phyloP scores from a whole-genome alignment of 2,888 invertebrate species.

The Prenolepis imparis region DNA sequence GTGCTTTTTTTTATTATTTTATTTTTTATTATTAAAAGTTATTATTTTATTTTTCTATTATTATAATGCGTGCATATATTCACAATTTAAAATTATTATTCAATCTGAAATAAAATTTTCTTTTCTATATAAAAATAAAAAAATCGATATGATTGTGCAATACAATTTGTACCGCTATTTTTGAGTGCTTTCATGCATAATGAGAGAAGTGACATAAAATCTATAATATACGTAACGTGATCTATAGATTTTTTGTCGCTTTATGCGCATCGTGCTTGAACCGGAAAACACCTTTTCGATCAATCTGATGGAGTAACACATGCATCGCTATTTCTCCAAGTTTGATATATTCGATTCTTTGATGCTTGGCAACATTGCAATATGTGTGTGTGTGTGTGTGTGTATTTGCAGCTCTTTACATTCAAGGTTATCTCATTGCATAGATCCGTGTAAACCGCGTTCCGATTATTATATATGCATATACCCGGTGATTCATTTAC shows the following conservation, averaged over 20 bases:
- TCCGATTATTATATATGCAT: neutral
- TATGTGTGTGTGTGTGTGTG: neutral
- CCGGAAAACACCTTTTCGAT: too few relatives aligned
- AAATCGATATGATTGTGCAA: neutral
- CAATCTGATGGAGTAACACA: too few relatives aligned
- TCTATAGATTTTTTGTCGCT: too few relatives aligned
- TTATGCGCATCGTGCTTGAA: too few relatives aligned
- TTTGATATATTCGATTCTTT: neutral
- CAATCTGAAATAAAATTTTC: neutral
- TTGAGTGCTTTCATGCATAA: too few relatives aligned
- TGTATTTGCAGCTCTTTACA: neutral
- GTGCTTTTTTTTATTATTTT: too few relatives aligned
- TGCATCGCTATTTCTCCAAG: neutral
- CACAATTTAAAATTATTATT: neutral
- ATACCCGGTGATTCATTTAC: neutral
- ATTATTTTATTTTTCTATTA: neutral
- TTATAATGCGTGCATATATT: too few relatives aligned
- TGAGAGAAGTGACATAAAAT: too few relatives aligned
- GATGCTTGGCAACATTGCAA: constrained; percentile 16
- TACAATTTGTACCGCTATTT: neutral
- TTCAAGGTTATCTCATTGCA: constrained; percentile 34
- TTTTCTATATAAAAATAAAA: neutral
- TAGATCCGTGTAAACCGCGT: neutral
- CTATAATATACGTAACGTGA: too few relatives aligned
- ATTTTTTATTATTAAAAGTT: too few relatives aligned